Evolutionary conservation across 2,888 invertebrate species (phyloP).

Genomic region (Eilema depressum): DNA sequence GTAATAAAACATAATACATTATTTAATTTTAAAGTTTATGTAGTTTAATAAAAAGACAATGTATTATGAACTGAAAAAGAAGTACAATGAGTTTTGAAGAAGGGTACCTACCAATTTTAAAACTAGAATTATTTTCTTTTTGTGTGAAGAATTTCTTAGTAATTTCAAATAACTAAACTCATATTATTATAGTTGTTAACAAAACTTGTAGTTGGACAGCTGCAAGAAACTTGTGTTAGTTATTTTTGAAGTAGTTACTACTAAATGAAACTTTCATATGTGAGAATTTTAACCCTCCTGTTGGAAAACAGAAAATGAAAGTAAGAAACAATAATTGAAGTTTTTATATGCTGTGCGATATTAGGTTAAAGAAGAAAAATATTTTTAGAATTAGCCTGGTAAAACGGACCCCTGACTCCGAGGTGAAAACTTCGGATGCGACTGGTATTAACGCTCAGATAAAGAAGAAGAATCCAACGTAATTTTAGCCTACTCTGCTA

Average conservation of each 20-base stretch:
- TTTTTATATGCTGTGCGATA: background rate
- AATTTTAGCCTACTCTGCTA: too few relatives aligned
- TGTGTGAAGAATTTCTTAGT: background rate
- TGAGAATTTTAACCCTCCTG: background rate
- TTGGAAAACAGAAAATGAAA: background rate
- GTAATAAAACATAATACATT: too few relatives aligned
- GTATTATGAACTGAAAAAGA: background rate
- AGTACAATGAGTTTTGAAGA: background rate
- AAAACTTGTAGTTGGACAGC: background rate
- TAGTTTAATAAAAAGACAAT: background rate
- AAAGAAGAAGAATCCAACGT: too few relatives aligned
- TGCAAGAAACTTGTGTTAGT: background rate
- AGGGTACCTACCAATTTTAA: background rate
- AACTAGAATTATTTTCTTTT: background rate
- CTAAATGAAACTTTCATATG: background rate
- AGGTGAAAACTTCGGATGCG: too few relatives aligned
- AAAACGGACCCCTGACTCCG: too few relatives aligned
- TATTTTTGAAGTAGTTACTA: background rate
- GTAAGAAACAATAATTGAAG: background rate
- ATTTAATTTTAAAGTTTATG: too few relatives aligned
- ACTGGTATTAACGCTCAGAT: too few relatives aligned
- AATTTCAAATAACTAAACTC: conserved; percentile 4
- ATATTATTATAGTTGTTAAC: background rate
- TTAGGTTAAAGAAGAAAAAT: background rate
- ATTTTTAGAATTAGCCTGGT: too few relatives aligned